Base-by-base conservation (phyloP, 2,888 invertebrate species). In the Vannuccia rotundouncinata region DNA sequence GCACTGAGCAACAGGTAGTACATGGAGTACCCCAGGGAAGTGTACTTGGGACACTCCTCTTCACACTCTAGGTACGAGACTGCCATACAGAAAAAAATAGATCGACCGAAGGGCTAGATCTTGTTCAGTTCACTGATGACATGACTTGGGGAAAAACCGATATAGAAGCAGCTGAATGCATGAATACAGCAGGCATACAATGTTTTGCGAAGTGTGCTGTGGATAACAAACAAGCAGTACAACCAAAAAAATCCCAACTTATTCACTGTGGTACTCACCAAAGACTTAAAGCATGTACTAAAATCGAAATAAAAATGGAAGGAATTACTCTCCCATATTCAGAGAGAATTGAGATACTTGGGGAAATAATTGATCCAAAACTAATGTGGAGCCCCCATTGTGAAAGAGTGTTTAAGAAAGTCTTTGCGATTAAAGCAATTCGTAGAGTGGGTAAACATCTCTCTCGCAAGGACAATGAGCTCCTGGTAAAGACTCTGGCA, bases 151-250 rank as follows among this genome's bases (percentile, higher is more conserved):
- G n/a, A n/a, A n/a, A n/a, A 66, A 66, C 66, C 22, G 25, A 66
- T 66, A 27, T 22, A 66, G 66, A 22, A 22, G 66, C 66, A 66
- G 66, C 66, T 22, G 66, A 66, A 66, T 27, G 66, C 22, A 5
- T 66, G 66, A 66, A 66, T 27, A n/a, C n/a, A n/a, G 66, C 25
- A 22, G 66, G 66, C 25, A 22, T 66, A 66, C 66, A 5, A 22
- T 27, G 66, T 66, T 66, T 66, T 66, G 66, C 13, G 25, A 66
- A 66, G 66, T 66, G 25, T 66, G 66, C 66, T 17, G 25, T 66
- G 25, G 66, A 66, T 66, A 66, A 66, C 66, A 66, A 66, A 66
- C 66, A 22, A 27, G 66, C 66, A 66, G 66, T 66, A 27, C 66
- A 66, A 66, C 66, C 10, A 22, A 66, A 22, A 66, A 5, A 66